These are phyloP conservation scores for Drosophila mojavensis DNA, from an alignment of 1,140 invertebrate species.

Conservation along the genomic window DNA sequence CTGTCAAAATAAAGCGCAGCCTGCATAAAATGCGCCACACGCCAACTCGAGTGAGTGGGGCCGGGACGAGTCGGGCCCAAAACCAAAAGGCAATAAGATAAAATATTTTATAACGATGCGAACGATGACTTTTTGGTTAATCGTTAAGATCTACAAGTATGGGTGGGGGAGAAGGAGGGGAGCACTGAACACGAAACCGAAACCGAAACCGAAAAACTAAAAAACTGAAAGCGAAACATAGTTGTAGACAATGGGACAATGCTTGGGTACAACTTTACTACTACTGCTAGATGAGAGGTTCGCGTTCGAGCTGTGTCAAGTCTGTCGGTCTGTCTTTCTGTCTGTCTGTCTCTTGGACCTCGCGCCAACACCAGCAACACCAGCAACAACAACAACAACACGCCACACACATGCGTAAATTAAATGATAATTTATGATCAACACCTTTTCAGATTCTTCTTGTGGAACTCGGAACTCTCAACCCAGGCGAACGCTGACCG, in stretches of 20 bases:
- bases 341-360: too few species aligned
- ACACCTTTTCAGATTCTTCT: constrained; percentile 78
- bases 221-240: constrained; percentile 59
- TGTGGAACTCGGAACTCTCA: not conserved
- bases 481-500: constrained; percentile 36
- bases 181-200: constrained; percentile 1
- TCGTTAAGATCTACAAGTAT: constrained; percentile 54
- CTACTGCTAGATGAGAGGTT: constrained; percentile 47
- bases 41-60: constrained; percentile 40
- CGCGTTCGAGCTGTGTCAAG: not conserved
- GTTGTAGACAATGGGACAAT: constrained; percentile 74
- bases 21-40: constrained; percentile 73
- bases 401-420: constrained; percentile 78
- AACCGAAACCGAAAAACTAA: constrained; percentile 29
- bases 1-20: constrained; percentile 71
- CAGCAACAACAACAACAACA: constrained; percentile 40
- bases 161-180: too few species aligned
- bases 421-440: constrained; percentile 83
- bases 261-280: constrained; percentile 22
- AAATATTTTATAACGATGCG: constrained; percentile 62
- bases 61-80: constrained; percentile 3
- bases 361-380: constrained; percentile 10
- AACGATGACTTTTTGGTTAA: constrained; percentile 48
- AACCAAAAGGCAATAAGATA: constrained; percentile 42
- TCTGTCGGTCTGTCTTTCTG: not conserved